phyloP scores from a whole-genome alignment of 1,140 invertebrate genomes.

The Drosophila miranda region DNA sequence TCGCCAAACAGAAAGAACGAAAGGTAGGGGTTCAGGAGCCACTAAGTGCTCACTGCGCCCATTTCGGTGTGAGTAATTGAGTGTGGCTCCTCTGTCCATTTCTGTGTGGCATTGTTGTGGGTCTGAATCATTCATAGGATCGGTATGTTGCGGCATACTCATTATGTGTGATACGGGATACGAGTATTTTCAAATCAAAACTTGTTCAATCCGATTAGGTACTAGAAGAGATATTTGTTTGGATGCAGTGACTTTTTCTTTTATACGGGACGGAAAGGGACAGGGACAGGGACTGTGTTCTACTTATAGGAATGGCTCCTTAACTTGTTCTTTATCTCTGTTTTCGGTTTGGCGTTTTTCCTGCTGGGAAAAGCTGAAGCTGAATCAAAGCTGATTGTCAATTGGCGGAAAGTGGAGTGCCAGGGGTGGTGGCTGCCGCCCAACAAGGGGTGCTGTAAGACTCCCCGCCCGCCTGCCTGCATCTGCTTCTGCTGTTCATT shows the following conservation, averaged over 20 bases:
- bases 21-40: constrained; percentile 25
- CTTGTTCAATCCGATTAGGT: constrained; percentile 37
- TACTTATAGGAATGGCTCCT: constrained; percentile 44
- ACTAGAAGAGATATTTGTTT: constrained; percentile 29
- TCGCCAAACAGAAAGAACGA: constrained; percentile 38
- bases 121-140: constrained; percentile 33
- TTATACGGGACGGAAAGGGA: background rate
- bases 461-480: constrained; percentile 39
- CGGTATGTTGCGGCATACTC: background rate
- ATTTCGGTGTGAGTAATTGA: constrained; percentile 64
- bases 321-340: constrained; percentile 53
- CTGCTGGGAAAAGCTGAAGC: constrained; percentile 28
- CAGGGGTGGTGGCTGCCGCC: background rate
- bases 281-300: constrained; percentile 9
- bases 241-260: constrained; percentile 18
- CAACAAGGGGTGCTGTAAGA: background rate
- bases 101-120: constrained; percentile 20
- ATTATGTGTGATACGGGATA: no score
- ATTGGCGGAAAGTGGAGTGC: constrained; percentile 31
- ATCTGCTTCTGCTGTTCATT: constrained; percentile 28
- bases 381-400: constrained; percentile 59
- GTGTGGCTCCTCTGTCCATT: constrained; percentile 15
- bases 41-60: constrained; percentile 59
- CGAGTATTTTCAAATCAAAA: constrained; percentile 34
- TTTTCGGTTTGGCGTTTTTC: constrained; percentile 37